Evolutionary conservation across 2,888 invertebrate species (phyloP).

Genomic region (Zhuqinia jingwanae): DNA sequence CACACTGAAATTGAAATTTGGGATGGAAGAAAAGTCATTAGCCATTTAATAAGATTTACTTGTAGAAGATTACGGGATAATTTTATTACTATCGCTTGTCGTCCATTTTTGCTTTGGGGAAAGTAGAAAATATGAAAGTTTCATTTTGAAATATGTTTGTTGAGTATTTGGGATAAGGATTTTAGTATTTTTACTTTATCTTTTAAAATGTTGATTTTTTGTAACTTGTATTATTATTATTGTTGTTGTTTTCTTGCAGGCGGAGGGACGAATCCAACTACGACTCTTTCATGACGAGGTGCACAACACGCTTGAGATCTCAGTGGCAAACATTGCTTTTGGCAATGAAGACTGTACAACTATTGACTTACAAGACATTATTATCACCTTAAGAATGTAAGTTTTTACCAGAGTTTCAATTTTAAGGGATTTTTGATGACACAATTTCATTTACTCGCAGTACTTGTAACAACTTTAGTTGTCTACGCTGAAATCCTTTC

Average conservation of each 20-base stretch:
- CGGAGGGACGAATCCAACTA: conserved; percentile 79
- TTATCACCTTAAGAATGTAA: conserved; percentile 79
- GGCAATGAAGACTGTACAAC: conserved; percentile 79
- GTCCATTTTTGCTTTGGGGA: too few species aligned
- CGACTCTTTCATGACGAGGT: conserved; percentile 79
- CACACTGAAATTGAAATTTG: too few species aligned
- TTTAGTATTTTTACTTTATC: too few species aligned
- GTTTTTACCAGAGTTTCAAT: conserved; percentile 31
- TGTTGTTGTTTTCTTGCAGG: conserved; percentile 56
- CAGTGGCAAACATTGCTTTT: conserved; percentile 79
- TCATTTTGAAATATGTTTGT: too few species aligned
- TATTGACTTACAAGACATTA: conserved; percentile 79
- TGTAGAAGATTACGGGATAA: too few species aligned
- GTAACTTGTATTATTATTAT: neutral
- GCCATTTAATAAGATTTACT: too few species aligned
- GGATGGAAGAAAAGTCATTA: too few species aligned
- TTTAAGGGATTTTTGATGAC: neutral
- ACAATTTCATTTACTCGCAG: too few species aligned
- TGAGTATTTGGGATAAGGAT: too few species aligned
- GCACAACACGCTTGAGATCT: conserved; percentile 79
- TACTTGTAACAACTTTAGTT: neutral
- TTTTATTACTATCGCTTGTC: too few species aligned
- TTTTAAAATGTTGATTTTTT: too few species aligned
- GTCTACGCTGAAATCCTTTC: neutral
- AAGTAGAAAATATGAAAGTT: too few species aligned